Evolutionary conservation across 2,113 vertebrate genomes (phyloP).

Genomic region (Syngnathus typhle): DNA sequence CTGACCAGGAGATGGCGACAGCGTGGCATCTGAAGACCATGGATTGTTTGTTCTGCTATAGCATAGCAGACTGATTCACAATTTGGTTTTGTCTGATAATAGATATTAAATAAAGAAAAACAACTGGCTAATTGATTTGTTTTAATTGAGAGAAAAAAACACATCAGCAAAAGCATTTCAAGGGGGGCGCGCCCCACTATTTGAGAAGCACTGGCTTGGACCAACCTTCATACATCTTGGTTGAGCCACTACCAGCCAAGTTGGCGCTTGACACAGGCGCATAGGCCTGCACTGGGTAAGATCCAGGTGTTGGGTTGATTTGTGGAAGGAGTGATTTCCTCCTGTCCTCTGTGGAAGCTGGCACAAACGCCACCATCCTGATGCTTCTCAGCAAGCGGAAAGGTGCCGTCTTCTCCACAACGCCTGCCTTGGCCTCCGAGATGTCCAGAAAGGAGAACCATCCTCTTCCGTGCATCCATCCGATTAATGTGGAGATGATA

Average conservation of each 20-base stretch:
- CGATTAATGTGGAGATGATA: conserved; percentile 39
- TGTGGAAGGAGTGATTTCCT: conserved; percentile 57
- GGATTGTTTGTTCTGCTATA: too few relatives aligned
- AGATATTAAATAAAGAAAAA: too few relatives aligned
- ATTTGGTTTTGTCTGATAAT: too few relatives aligned
- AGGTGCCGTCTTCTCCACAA: conserved; percentile 50
- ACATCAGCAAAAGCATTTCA: too few relatives aligned
- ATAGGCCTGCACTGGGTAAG: conserved; percentile 64
- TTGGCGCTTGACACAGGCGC: conserved; percentile 33
- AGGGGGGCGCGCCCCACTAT: too few relatives aligned
- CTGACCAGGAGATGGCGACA: too few relatives aligned
- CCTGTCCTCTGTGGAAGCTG: conserved; percentile 49
- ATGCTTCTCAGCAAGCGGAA: conserved; percentile 49
- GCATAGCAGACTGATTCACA: too few relatives aligned
- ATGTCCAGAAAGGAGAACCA: conserved; percentile 47
- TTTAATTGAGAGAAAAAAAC: too few relatives aligned
- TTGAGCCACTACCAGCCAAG: not conserved
- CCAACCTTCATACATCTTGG: conserved; percentile 52
- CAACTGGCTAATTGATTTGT: too few relatives aligned
- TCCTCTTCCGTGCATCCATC: conserved; percentile 52
- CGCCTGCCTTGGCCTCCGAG: conserved; percentile 45
- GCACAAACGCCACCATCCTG: conserved; percentile 29
- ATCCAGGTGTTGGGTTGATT: conserved; percentile 56
- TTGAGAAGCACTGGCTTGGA: too few relatives aligned
- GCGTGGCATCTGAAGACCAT: too few relatives aligned